These are phyloP conservation scores for Argyra leucocephala DNA, from an alignment of 2,888 invertebrate species.

Conservation along the genomic window DNA sequence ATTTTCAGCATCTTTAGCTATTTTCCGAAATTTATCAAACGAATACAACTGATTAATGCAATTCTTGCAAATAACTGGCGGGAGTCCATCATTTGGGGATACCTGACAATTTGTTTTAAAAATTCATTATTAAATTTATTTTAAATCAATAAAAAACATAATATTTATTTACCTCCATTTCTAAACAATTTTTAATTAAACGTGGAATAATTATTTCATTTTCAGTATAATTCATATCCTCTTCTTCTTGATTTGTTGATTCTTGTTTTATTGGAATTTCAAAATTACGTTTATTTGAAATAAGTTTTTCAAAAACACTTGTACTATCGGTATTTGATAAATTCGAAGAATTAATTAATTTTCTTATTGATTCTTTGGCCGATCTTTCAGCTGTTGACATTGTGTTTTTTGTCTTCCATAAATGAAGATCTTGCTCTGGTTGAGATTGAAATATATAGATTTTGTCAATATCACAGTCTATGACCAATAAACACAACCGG, in stretches of 20 bases:
- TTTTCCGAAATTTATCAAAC: slow-evolving; percentile 65
- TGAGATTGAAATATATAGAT: slow-evolving; percentile 22
- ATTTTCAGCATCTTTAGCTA: slow-evolving; percentile 64
- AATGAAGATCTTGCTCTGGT: not conserved
- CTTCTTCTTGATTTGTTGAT: not conserved
- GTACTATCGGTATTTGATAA: not conserved
- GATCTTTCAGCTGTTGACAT: not conserved
- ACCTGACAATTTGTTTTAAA: slow-evolving; percentile 46
- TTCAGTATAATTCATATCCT: not conserved
- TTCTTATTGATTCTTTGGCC: not conserved
- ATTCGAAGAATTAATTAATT: not conserved
- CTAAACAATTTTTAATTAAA: not conserved
- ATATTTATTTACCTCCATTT: not conserved
- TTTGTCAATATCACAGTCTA: slow-evolving; percentile 65
- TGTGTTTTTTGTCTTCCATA: not conserved
- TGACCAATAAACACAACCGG: slow-evolving; percentile 81
- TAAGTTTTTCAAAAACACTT: not conserved
- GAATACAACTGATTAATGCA: slow-evolving; percentile 68
- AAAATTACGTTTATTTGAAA: slow-evolving; percentile 1
- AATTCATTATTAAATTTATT: not conserved
- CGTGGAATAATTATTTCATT: not conserved
- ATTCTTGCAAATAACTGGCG: slow-evolving; percentile 65
- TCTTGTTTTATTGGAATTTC: not conserved
- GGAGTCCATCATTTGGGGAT: slow-evolving; percentile 64
- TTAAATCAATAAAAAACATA: not conserved